phyloP scores from a whole-genome alignment of 2,113 vertebrate genomes.

The Nibea albiflora region DNA sequence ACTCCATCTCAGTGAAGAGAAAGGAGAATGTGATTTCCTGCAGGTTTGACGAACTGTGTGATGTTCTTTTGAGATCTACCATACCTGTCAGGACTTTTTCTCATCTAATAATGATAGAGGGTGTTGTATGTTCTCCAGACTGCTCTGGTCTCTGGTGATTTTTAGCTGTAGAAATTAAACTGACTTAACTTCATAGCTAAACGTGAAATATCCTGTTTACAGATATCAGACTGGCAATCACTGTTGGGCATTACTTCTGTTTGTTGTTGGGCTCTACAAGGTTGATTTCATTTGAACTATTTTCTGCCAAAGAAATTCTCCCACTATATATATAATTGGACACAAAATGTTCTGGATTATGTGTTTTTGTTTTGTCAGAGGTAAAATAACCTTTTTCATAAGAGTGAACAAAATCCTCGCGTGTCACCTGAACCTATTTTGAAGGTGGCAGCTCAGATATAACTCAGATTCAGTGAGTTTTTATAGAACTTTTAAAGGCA shows the following conservation, averaged over 20 bases:
- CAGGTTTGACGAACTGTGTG: conserved; percentile 5
- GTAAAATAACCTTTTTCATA: no score
- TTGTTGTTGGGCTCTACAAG: no score
- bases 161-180: background rate
- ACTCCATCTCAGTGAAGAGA: background rate
- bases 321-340: no score
- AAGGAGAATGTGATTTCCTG: conserved; percentile 8
- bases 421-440: no score
- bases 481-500: no score
- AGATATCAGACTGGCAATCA: background rate
- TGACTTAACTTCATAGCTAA: background rate
- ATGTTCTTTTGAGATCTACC: background rate
- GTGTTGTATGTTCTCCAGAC: background rate
- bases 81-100: background rate
- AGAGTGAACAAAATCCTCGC: no score
- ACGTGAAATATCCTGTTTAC: background rate
- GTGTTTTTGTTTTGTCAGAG: no score
- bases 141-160: background rate
- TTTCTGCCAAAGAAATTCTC: no score
- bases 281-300: no score
- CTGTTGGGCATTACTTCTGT: background rate
- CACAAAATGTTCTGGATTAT: no score
- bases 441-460: no score
- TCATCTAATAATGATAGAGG: background rate
- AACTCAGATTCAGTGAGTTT: no score